phyloP scores from a whole-genome alignment of 1,140 invertebrate species.

The Nasonia longicornis region DNA sequence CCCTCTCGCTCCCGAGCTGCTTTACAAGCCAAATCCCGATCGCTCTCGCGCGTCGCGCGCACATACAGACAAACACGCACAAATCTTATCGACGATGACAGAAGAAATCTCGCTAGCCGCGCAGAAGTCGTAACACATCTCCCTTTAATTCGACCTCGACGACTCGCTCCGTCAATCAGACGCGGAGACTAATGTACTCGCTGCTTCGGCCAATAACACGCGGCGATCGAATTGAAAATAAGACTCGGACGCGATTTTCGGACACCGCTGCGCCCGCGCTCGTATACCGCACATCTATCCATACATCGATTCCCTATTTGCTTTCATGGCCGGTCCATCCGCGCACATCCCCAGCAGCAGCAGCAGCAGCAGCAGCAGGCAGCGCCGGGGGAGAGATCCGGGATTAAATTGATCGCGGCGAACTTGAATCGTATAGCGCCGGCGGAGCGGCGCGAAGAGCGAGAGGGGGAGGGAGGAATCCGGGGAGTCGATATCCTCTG shows the following conservation, averaged over 20 bases:
- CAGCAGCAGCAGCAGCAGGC: not conserved
- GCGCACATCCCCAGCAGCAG: too few species aligned
- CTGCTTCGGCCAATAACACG: not conserved
- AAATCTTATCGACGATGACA: not conserved
- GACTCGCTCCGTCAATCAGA: not conserved
- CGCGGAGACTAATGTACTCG: not conserved
- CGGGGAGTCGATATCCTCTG: constrained; percentile 16
- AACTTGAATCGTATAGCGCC: not conserved
- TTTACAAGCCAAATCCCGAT: constrained; percentile 1
- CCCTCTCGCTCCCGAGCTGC: not conserved
- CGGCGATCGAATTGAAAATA: constrained; percentile 15
- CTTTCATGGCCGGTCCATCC: not conserved
- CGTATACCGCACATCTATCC: not conserved
- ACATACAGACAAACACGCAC: not conserved
- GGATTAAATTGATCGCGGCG: constrained; percentile 33
- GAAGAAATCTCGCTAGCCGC: not conserved
- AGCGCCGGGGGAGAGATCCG: constrained; percentile 18
- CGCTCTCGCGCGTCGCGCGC: not conserved
- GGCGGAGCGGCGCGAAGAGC: not conserved
- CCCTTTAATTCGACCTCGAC: not conserved
- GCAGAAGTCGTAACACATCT: not conserved
- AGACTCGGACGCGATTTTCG: not conserved
- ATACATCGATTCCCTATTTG: constrained; percentile 29
- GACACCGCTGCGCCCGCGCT: not conserved
- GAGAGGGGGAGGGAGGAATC: not conserved